Percentiles rank a stretch among this genome's conserved stretches.
These are phyloP conservation scores for Acleris laterana DNA, from an alignment of 2,888 invertebrate species.

Conservation along the genomic window DNA sequence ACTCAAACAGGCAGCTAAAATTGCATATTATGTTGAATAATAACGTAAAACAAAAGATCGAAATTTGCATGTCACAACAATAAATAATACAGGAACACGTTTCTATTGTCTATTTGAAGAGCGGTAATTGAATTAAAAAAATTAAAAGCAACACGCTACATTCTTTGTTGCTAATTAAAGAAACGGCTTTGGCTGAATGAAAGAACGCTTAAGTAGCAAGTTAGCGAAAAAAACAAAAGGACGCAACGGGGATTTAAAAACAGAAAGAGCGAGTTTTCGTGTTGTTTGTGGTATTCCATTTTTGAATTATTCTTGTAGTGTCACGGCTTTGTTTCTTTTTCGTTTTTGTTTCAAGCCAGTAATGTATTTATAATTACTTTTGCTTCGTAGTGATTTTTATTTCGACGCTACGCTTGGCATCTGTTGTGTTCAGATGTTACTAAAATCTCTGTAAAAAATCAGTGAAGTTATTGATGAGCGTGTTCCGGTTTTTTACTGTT, in stretches of 20 bases:
- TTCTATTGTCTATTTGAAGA: slow-evolving; percentile 70
- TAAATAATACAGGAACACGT: slow-evolving; percentile 69
- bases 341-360: slow-evolving; percentile 47
- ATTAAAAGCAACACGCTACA: slow-evolving; percentile 78
- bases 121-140: slow-evolving; percentile 80
- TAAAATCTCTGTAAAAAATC: slow-evolving; percentile 61
- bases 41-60: slow-evolving; percentile 10
- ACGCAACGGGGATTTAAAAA: slow-evolving; percentile 69
- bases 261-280: slow-evolving; percentile 74
- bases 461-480: slow-evolving; percentile 60
- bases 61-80: slow-evolving; percentile 71
- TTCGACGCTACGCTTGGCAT: slow-evolving; percentile 50
- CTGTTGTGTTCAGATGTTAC: slow-evolving; percentile 64
- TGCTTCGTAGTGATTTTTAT: slow-evolving; percentile 31
- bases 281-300: slow-evolving; percentile 69
- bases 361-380: slow-evolving; percentile 37
- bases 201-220: slow-evolving; percentile 80
- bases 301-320: slow-evolving; percentile 62
- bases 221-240: slow-evolving; percentile 68
- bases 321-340: slow-evolving; percentile 47
- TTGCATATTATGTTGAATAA: no score
- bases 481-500: slow-evolving; percentile 58
- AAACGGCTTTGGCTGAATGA: slow-evolving; percentile 73
- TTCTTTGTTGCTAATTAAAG: slow-evolving; percentile 82
- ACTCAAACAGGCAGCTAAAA: no score